Evolutionary conservation across 2,888 invertebrate species (phyloP), one percentile per base, ranked within the genome.

Genomic region (Melipona beecheii): DNA sequence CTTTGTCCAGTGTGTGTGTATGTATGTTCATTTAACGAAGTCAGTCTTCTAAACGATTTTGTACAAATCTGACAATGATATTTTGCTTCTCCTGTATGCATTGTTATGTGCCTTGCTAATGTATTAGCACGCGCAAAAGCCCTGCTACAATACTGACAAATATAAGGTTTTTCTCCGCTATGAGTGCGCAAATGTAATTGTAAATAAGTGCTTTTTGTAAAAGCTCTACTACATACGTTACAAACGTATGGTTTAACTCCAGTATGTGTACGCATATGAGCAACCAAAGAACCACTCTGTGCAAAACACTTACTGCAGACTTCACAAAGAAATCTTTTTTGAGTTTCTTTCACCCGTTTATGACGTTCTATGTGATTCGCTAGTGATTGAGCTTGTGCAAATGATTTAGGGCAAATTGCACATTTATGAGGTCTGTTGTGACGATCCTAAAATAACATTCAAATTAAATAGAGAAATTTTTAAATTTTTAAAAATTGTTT

Each of bases 81-180:
- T 72, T 94, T 94, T 2, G 94, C 93, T 66, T 94, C 94, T 2
- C 94, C 94, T 4, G 94, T 94, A 52, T 94, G 94, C 93, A 93
- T 93, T 3, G 94, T 94, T 75, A 94, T 92, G 71, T 94, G 94
- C n/a, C 94, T 85, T 4, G 94, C 94, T 65, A 94, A 86, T 2
- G 94, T 94, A 71, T 94, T 94, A 0, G 94, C 94, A 27, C 94
- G 88, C 1, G 94, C 93, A 71, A 94, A 94, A 2, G 94, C 93
- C 65, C 92, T 87, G 66, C 92, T 93, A 68, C 94, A 94, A 78
- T 94, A 94, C 73, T 94, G 94, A 75, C 94, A 94, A 76, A 93
- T 93, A 52, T 94, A 94, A 13, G 94, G 94, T 77, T 93, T 93
- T 77, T 94, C 94, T 5, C 94, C 94, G 54, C 94, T 94, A 66